phyloP scores from a whole-genome alignment of 2,113 vertebrate species.

The Ahaetulla prasina region DNA sequence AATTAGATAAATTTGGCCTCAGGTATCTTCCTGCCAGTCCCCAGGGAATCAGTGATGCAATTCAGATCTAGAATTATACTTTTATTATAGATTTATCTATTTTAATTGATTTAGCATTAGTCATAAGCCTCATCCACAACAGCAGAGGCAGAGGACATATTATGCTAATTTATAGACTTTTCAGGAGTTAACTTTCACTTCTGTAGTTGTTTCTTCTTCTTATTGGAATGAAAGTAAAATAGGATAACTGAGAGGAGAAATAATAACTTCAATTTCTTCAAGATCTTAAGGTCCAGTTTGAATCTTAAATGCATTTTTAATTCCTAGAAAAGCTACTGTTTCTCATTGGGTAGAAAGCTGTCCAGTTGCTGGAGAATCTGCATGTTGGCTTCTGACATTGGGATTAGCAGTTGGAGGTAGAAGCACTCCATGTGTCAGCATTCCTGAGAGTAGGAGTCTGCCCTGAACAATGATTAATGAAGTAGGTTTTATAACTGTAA shows the following conservation, averaged over 20 bases:
- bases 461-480: not conserved
- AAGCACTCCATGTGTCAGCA: not conserved
- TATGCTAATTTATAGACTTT: slow-evolving; percentile 47
- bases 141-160: slow-evolving; percentile 40
- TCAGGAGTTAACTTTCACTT: slow-evolving; percentile 45
- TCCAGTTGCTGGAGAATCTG: not conserved
- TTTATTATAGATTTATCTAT: slow-evolving; percentile 54
- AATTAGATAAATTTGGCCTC: slow-evolving; percentile 60
- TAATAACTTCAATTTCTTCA: slow-evolving; percentile 13
- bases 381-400: not conserved
- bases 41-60: slow-evolving; percentile 28
- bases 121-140: slow-evolving; percentile 44
- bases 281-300: not conserved
- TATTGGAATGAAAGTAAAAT: slow-evolving; percentile 23
- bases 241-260: slow-evolving; percentile 20
- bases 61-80: slow-evolving; percentile 37
- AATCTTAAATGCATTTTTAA: slow-evolving; percentile 27
- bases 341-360: not conserved
- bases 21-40: slow-evolving; percentile 26
- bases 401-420: not conserved
- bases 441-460: not conserved
- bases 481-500: not conserved
- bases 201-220: not conserved
- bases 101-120: slow-evolving; percentile 62
- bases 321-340: accelerated